Evolutionary conservation across 2,113 vertebrate species (phyloP).

Genomic region (Hippocampus zosterae): DNA sequence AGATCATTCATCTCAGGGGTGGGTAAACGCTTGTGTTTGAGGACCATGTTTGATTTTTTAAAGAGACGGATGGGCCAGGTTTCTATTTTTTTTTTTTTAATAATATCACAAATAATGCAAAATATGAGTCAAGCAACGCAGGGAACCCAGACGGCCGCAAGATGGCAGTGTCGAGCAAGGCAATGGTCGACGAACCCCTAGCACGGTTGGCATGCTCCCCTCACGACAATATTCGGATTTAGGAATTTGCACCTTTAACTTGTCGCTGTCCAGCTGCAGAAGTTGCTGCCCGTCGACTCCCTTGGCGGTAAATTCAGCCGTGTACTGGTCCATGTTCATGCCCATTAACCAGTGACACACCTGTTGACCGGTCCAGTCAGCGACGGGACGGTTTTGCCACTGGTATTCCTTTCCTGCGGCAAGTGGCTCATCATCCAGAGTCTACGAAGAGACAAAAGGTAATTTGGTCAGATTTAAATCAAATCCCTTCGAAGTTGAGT

Average conservation of each 20-base stretch:
- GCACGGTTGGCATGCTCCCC: too few species aligned
- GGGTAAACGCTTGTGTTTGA: too few species aligned
- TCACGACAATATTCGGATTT: neutral
- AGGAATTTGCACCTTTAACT: slow-evolving; percentile 75
- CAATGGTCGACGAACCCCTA: neutral
- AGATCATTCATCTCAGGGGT: too few species aligned
- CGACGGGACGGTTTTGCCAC: slow-evolving; percentile 82
- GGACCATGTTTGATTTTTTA: too few species aligned
- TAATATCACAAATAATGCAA: neutral
- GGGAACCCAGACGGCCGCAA: slow-evolving; percentile 35
- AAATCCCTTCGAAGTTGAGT: too few species aligned
- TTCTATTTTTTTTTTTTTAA: too few species aligned
- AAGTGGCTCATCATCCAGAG: slow-evolving; percentile 78
- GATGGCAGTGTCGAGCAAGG: slow-evolving; percentile 42
- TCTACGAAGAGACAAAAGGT: slow-evolving; percentile 63
- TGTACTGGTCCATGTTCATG: slow-evolving; percentile 88
- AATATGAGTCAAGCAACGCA: neutral
- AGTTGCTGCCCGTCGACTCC: slow-evolving; percentile 80
- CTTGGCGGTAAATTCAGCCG: slow-evolving; percentile 79
- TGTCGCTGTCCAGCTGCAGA: slow-evolving; percentile 81
- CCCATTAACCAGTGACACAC: slow-evolving; percentile 86
- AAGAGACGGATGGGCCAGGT: too few species aligned
- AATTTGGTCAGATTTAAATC: slow-evolving; percentile 7
- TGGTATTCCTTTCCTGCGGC: slow-evolving; percentile 81
- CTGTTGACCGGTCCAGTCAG: slow-evolving; percentile 84